These are phyloP conservation scores for Microcebus ravelobensis DNA, from an alignment of 2,113 vertebrate species.

Conservation along the genomic window DNA sequence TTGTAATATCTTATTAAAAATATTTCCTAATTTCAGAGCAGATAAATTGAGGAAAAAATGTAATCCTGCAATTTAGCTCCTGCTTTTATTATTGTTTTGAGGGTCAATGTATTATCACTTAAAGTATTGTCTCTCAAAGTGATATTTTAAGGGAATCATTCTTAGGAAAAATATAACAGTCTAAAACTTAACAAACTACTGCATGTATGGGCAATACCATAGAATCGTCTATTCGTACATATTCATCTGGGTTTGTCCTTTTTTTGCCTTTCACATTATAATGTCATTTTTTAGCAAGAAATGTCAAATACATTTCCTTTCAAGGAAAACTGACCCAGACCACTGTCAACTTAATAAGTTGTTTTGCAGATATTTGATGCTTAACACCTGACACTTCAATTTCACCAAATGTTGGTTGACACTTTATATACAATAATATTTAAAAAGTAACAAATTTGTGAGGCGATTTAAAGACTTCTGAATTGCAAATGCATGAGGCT, in stretches of 20 bases:
- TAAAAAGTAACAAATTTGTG: neutral
- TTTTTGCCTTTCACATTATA: neutral
- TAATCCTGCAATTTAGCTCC: neutral
- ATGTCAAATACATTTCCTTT: neutral
- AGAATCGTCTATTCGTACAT: neutral
- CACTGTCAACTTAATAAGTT: neutral
- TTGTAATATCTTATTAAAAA: neutral
- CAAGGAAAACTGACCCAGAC: neutral
- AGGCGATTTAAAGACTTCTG: neutral
- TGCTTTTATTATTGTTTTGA: neutral
- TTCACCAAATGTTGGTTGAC: neutral
- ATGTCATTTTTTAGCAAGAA: neutral
- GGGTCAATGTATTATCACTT: neutral
- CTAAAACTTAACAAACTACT: neutral
- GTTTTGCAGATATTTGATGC: neutral
- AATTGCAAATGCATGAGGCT: constrained; percentile 11
- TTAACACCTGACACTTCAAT: neutral
- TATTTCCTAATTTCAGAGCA: neutral
- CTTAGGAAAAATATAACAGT: neutral
- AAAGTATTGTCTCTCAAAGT: neutral
- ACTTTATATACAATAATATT: neutral
- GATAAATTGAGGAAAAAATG: neutral
- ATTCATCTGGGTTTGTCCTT: neutral
- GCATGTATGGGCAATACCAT: rapidly evolving
- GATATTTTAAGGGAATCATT: neutral